Evolutionary conservation across 2,113 vertebrate species (phyloP), one percentile per base, ranked within the genome.

Genomic region (Rousettus leschenaultii): DNA sequence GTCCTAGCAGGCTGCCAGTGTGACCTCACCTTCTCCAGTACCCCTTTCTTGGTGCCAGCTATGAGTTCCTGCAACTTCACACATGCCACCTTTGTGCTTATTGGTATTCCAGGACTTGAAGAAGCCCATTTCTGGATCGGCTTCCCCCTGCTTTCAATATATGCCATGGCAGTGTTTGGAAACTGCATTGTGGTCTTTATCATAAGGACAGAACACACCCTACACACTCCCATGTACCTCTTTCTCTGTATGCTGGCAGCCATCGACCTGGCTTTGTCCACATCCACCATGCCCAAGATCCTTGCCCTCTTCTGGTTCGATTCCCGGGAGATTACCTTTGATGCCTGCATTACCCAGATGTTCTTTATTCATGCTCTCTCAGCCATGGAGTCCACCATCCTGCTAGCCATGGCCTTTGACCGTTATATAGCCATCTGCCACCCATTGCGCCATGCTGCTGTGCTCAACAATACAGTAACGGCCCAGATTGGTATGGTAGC

Each of bases 401-500:
- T 98, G 8, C 86, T 98, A n/a, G 97, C 97, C 55, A 98, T 98
- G 98, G 97, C 97, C 59, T 96, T 98, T 80, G 98, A 98, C 88
- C 96, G 97, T 18, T 98, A 97, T 0, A 53, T 98, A 83, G 98
- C 98, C n/a, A 98, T 98, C 95, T 98, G 98, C 65, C 95, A 97
- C 82, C 98, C 98, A 0, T 33, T 98, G 30, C 97, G 88, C 51
- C 97, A 98, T 18, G 97, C 97, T 0, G 30, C 98, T 0, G 94
- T 98, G 48, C 95, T 98, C 92, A 98, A 97, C 85, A 97, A 96
- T 6, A 96, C 97, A 10, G 91, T 96, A 2, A 97, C 97, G 13
- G 94, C 74, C 57, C 96, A 97, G 95, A 96, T 97, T 15, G 90
- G 95, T 7, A 40, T 97, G 26, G 93, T 96, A 40, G 97, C 97